These are phyloP conservation scores for Dendrocincla tyrannina DNA, from an alignment of 2,797 vertebrate genomes.

Conservation along the genomic window DNA sequence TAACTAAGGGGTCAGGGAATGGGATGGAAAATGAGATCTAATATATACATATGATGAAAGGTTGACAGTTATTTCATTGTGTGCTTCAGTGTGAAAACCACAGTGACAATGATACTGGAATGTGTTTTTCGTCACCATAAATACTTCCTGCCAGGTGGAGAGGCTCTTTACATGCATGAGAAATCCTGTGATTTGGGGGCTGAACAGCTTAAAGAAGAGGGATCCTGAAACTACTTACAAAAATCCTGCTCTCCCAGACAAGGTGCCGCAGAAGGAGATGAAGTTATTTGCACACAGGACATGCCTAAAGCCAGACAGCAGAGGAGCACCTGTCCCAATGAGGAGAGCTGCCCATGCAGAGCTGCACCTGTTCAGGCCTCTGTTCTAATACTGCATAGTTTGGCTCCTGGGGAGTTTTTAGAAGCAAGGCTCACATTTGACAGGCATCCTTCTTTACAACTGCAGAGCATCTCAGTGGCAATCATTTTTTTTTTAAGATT, in stretches of 20 bases:
- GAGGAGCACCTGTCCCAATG: background rate
- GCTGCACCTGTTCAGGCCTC: background rate
- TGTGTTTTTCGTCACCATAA: background rate
- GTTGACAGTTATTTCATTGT: background rate
- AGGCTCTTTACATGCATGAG: background rate
- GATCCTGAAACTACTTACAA: background rate
- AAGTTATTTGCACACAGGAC: background rate
- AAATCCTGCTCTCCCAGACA: constrained; percentile 42
- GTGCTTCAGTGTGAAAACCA: constrained; percentile 2
- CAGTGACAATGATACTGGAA: background rate
- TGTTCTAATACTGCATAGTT: background rate
- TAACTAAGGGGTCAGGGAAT: background rate
- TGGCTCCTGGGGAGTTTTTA: background rate
- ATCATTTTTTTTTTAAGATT: background rate
- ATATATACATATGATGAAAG: background rate
- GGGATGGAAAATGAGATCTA: background rate
- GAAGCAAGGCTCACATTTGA: background rate
- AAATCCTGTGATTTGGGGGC: background rate
- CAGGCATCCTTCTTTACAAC: background rate
- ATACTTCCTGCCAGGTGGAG: background rate
- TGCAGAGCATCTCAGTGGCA: background rate
- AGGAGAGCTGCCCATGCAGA: background rate
- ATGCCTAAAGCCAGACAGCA: constrained; percentile 13
- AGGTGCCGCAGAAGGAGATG: background rate
- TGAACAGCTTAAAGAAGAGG: background rate